phyloP scores from a whole-genome alignment of 2,797 vertebrate species.

The Gambelia wislizenii region DNA sequence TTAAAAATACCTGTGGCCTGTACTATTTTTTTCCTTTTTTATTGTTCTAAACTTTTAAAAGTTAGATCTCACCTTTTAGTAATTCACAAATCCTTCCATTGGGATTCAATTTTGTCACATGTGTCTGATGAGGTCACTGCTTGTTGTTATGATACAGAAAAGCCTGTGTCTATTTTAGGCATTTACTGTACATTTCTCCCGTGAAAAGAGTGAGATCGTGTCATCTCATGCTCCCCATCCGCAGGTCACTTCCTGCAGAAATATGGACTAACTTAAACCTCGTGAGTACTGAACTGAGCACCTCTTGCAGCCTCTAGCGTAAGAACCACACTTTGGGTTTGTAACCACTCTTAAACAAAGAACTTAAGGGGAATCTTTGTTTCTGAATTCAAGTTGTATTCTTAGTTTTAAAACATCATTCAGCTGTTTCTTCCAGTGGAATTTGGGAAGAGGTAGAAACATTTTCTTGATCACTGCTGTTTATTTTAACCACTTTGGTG shows the following conservation, averaged over 20 bases:
- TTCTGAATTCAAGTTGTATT: conserved; percentile 56
- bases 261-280: conserved; percentile 99
- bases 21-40: conserved; percentile 73
- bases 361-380: conserved; percentile 66
- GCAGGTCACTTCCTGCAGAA: conserved; percentile 99
- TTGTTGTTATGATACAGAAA: conserved; percentile 99
- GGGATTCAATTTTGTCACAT: conserved; percentile 85
- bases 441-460: conserved; percentile 68
- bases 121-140: conserved; percentile 92
- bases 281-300: conserved; percentile 99
- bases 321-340: conserved; percentile 84
- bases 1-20: conserved; percentile 73
- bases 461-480: conserved; percentile 63
- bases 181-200: conserved; percentile 99
- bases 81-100: conserved; percentile 81
- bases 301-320: conserved; percentile 86
- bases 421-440: conserved; percentile 49
- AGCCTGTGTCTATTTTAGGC: conserved; percentile 99
- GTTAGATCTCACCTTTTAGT: conserved; percentile 81
- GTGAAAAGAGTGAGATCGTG: conserved; percentile 99
- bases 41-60: conserved; percentile 78
- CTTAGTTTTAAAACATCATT: conserved; percentile 69
- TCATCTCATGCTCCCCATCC: conserved; percentile 99
- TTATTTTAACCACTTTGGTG: conserved; percentile 45
- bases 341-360: conserved; percentile 77